phyloP scores from a whole-genome alignment of 2,797 vertebrate species.

The Sebastes wilsoni region DNA sequence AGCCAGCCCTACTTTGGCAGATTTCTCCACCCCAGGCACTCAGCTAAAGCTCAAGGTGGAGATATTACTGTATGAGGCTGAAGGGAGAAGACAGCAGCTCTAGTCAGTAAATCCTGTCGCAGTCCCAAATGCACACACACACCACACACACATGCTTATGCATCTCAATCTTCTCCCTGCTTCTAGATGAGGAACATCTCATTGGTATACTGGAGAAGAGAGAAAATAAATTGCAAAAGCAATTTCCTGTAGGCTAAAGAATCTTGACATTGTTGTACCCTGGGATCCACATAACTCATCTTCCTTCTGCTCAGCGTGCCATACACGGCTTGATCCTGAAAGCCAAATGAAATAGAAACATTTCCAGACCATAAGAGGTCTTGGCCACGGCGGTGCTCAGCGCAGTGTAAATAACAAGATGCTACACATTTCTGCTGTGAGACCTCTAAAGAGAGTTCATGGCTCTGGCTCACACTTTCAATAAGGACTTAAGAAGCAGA shows the following conservation, averaged over 20 bases:
- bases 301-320: not conserved
- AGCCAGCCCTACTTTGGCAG: slow-evolving; percentile 71
- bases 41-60: slow-evolving; percentile 47
- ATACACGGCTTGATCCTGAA: slow-evolving; percentile 27
- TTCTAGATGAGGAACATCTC: not conserved
- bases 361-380: slow-evolving; percentile 70
- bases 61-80: slow-evolving; percentile 24
- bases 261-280: not conserved
- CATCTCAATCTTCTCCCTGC: not conserved
- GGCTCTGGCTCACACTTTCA: slow-evolving; percentile 1
- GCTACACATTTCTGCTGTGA: slow-evolving; percentile 27
- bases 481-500: not conserved
- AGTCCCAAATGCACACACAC: slow-evolving; percentile 21
- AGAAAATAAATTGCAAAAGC: not conserved
- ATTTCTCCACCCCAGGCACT: slow-evolving; percentile 32
- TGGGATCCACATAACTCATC: slow-evolving; percentile 14
- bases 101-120: slow-evolving; percentile 22
- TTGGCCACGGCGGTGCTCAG: not conserved
- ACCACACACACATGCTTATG: not conserved
- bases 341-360: slow-evolving; percentile 47
- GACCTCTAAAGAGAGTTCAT: slow-evolving; percentile 17
- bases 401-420: slow-evolving; percentile 46
- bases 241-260: not conserved
- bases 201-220: not conserved
- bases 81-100: slow-evolving; percentile 14